Evolutionary conservation across 2,888 invertebrate genomes (phyloP).

Genomic region (Cheilosia impressa): DNA sequence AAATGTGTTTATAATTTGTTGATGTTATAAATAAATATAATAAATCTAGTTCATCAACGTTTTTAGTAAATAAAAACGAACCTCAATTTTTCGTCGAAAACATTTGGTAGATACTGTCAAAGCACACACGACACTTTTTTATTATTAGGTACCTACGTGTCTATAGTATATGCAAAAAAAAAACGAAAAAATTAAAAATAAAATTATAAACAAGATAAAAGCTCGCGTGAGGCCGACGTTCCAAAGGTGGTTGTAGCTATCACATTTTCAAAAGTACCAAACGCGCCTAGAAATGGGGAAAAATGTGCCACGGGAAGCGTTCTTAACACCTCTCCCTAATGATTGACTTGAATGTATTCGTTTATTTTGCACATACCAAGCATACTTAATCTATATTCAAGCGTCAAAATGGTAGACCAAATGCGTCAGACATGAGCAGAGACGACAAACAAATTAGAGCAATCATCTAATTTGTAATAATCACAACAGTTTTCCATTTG

Average conservation of each 20-base stretch:
- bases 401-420: slow-evolving; percentile 7
- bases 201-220: slow-evolving; percentile 28
- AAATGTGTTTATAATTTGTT: too few relatives aligned
- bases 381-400: slow-evolving; percentile 4
- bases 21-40: too few relatives aligned
- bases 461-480: slow-evolving; percentile 50
- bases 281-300: slow-evolving; percentile 9
- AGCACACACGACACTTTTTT: not conserved
- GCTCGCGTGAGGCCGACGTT: not conserved
- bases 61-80: not conserved
- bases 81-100: not conserved
- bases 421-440: slow-evolving; percentile 19
- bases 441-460: slow-evolving; percentile 10
- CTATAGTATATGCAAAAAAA: slow-evolving; percentile 1
- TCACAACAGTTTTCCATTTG: slow-evolving; percentile 16
- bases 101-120: slow-evolving; percentile 17
- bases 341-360: slow-evolving; percentile 1
- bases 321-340: not conserved
- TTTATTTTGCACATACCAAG: slow-evolving; percentile 22
- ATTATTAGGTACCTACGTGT: not conserved
- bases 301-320: slow-evolving; percentile 4
- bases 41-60: too few relatives aligned
- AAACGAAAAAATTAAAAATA: not conserved
- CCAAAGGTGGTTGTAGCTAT: not conserved
- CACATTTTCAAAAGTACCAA: slow-evolving; percentile 7